Conservation (phyloP, 2,888 invertebrate genomes). For the Dastarcus helophoroides region DNA sequence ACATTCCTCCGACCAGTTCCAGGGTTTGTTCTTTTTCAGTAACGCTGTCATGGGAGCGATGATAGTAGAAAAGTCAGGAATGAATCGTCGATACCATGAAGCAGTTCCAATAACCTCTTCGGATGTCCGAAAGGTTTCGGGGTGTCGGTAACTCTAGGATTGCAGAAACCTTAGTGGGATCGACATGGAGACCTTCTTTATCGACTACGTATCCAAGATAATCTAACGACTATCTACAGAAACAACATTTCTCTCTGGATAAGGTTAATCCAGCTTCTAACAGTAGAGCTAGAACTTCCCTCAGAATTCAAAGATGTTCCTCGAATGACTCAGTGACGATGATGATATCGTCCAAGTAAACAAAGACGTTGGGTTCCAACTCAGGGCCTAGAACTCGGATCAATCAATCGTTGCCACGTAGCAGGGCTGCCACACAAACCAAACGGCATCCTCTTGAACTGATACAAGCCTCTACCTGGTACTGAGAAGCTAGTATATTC, state of each 20-base stretch:
- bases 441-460: slow-evolving; percentile 21
- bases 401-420: slow-evolving; percentile 21
- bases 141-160: too few relatives aligned
- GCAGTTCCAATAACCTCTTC: slow-evolving; percentile 16
- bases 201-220: slow-evolving; percentile 5
- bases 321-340: slow-evolving; percentile 3
- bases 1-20: slow-evolving; percentile 12
- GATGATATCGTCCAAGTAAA: slow-evolving; percentile 8
- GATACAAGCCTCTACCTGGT: slow-evolving; percentile 13
- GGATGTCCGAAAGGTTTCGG: too few relatives aligned
- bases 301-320: slow-evolving; percentile 3
- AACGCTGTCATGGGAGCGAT: slow-evolving; percentile 13
- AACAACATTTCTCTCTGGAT: slow-evolving; percentile 1
- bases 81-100: slow-evolving; percentile 17
- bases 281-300: slow-evolving; percentile 1
- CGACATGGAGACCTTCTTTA: slow-evolving; percentile 1
- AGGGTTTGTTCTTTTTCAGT: slow-evolving; percentile 12
- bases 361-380: slow-evolving; percentile 14
- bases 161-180: slow-evolving; percentile 4
- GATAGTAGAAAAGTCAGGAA: slow-evolving; percentile 14
- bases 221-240: slow-evolving; percentile 1
- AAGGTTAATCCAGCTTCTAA: slow-evolving; percentile 1
- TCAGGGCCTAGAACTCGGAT: slow-evolving; percentile 17
- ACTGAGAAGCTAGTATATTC: slow-evolving; percentile 14
- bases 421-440: slow-evolving; percentile 19